Evolutionary conservation across 2,113 vertebrate species (phyloP), one percentile per base, ranked within the genome.

Genomic region (Bufo gargarizans): DNA sequence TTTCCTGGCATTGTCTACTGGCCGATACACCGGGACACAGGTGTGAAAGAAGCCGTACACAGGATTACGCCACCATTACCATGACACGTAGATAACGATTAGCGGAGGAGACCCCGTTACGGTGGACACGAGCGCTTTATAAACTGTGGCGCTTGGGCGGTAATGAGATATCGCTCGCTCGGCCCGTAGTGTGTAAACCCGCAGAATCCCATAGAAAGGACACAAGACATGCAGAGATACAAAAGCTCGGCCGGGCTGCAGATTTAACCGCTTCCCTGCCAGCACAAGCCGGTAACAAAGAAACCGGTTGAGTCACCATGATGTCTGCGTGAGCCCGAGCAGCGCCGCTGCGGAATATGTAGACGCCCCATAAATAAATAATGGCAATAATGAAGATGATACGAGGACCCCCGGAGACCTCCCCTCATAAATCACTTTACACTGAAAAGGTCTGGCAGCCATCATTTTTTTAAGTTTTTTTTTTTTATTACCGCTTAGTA

Each of bases 201-300:
- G 67, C 67, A 3, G 19, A n/a, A 22, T 22, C 0, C 5, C 56
- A 56, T 7, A 53, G 47, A 55, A 50, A 50, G 17, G 4, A 84
- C 55, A 84, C 19, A 72, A 45, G 45, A 55, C 12, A 45, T 76
- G 33, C 69, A 59, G 50, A 3, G 22, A 13, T 61, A 86, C 71
- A 77, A 77, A 85, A 69, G 67, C 82, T 84, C 19, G 69, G 67
- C 83, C 20, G 3, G n/a, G 83, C 67, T 85, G 55, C 80, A 74
- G 6, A 76, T 10, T 86, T 86, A 86, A 86, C 84, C 11, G 4
- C 10, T 77, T 61, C 16, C 13, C 45, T n/a, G 1, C 72, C 55
- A n/a, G 56, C 9, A 61, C 6, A 49, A 14, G 56, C 19, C 9
- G 61, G 4, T 10, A 77, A 85, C 83, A 72, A 82, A 82, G 59